Conservation (phyloP, 2,797 vertebrate genomes). For the Pseudomugil gertrudae region DNA sequence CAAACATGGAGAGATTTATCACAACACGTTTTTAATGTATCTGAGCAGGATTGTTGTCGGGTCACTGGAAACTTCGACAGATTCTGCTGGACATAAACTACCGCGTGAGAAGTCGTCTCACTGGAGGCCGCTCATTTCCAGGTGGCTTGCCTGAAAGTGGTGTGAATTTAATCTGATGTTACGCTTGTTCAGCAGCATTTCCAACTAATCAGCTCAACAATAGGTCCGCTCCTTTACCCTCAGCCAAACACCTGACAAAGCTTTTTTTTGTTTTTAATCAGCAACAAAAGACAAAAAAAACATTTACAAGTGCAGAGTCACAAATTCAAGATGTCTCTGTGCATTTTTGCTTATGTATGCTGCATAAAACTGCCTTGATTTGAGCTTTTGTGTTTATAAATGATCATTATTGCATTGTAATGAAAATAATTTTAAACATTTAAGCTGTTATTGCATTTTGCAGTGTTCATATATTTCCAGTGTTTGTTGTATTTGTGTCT, state of each 20-base stretch:
- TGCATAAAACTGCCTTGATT: neutral
- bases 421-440: neutral
- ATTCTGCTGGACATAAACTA: conserved; percentile 84
- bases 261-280: neutral
- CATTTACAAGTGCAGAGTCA: neutral
- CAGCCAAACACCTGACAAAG: conserved; percentile 17
- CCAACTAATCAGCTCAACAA: too few relatives aligned
- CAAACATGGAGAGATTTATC: neutral
- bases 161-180: conserved; percentile 63
- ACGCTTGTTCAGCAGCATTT: conserved; percentile 33
- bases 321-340: neutral
- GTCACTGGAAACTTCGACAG: conserved; percentile 85
- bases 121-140: conserved; percentile 78
- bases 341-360: neutral
- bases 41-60: conserved; percentile 84
- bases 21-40: conserved; percentile 30
- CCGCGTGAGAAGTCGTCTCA: conserved; percentile 81
- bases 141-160: conserved; percentile 79
- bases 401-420: too few relatives aligned
- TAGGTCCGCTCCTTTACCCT: too few relatives aligned
- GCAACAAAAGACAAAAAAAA: neutral
- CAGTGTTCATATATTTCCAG: neutral
- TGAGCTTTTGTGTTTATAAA: neutral
- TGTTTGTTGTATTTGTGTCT: neutral
- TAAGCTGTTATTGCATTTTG: neutral